A percentile compares a stretch with the other conserved stretches of the same genome.
phyloP scores from a whole-genome alignment of 2,888 invertebrate genomes.

The Drosophila heteroneura region DNA sequence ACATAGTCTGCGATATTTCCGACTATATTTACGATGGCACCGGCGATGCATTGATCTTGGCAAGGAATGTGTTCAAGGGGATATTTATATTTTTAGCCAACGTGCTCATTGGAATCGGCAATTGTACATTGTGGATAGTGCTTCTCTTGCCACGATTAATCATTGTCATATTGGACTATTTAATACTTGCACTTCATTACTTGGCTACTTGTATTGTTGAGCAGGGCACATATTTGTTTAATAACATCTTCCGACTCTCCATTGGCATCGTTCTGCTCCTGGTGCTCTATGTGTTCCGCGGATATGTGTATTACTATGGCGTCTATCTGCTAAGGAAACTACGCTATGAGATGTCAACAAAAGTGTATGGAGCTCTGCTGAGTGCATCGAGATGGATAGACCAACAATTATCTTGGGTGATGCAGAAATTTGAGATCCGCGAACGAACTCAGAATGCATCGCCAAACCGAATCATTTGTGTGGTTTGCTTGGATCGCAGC shows the following conservation, averaged over 20 bases:
- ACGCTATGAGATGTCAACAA: conserved; percentile 6
- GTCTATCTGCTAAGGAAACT: conserved; percentile 18
- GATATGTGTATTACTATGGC: conserved; percentile 40
- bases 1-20: conserved; percentile 1
- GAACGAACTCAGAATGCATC: neutral
- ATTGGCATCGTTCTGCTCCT: conserved; percentile 52
- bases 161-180: conserved; percentile 39
- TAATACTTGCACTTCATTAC: conserved; percentile 21
- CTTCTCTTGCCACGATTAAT: conserved; percentile 51
- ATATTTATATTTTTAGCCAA: conserved; percentile 20
- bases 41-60: conserved; percentile 16
- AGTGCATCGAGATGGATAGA: conserved; percentile 20
- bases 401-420: conserved; percentile 23
- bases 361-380: conserved; percentile 2
- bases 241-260: conserved; percentile 46
- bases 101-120: conserved; percentile 50
- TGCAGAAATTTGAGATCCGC: neutral
- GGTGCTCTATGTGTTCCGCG: conserved; percentile 50
- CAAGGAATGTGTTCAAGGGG: neutral
- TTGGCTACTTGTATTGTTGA: conserved; percentile 24
- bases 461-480: conserved; percentile 31
- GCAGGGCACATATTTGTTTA: conserved; percentile 37
- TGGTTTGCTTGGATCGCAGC: conserved; percentile 53
- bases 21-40: conserved; percentile 49
- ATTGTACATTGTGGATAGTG: conserved; percentile 51